These are phyloP conservation scores for Yponomeuta plumbellus DNA, from an alignment of 2,888 invertebrate genomes.

Conservation along the genomic window DNA sequence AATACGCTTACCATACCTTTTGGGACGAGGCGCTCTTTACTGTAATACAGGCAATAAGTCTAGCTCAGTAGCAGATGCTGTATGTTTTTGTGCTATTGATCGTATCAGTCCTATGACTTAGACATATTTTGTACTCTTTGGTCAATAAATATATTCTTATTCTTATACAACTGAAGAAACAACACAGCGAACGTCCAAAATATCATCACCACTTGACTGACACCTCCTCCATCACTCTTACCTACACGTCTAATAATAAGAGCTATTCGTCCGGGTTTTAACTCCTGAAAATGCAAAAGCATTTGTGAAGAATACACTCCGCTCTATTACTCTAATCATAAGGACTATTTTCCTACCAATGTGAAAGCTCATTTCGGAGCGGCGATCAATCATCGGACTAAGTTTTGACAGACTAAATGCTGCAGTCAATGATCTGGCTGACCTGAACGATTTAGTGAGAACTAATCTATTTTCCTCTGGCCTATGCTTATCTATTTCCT, in stretches of 20 bases:
- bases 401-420: neutral
- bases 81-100: no score
- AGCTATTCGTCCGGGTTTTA: neutral
- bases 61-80: no score
- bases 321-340: neutral
- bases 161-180: no score
- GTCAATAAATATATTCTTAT: no score
- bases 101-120: no score
- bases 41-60: no score
- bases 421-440: conserved; percentile 1
- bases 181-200: neutral
- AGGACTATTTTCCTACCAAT: neutral
- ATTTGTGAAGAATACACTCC: neutral
- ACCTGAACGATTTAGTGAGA: neutral
- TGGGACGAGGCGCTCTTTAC: no score
- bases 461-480: neutral
- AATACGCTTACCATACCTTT: no score
- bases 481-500: neutral
- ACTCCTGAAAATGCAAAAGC: neutral
- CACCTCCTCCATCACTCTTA: neutral
- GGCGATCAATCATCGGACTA: neutral
- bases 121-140: no score
- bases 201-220: neutral
- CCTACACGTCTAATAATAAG: neutral
- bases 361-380: neutral